These are phyloP conservation scores for Mimas tiliae DNA, from an alignment of 2,888 invertebrate species.

Conservation along the genomic window DNA sequence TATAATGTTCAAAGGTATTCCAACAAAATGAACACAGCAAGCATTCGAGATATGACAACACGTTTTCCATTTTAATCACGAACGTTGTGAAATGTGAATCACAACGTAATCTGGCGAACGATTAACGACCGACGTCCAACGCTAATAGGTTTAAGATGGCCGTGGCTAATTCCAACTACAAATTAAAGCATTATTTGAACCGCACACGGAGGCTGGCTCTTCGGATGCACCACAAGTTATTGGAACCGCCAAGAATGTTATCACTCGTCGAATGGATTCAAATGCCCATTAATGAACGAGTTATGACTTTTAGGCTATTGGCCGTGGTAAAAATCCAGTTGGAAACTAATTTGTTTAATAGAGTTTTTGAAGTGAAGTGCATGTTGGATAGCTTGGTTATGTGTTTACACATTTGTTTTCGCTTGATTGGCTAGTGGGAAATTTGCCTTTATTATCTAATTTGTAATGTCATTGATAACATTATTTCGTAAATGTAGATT, in stretches of 20 bases:
- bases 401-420: not conserved
- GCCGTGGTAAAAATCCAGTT: slow-evolving; percentile 23
- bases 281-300: slow-evolving; percentile 23
- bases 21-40: slow-evolving; percentile 3
- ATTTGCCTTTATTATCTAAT: not conserved
- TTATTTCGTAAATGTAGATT: no score
- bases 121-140: slow-evolving; percentile 57
- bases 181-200: slow-evolving; percentile 65
- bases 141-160: slow-evolving; percentile 67
- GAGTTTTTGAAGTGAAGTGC: not conserved
- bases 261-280: slow-evolving; percentile 20
- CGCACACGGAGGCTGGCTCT: slow-evolving; percentile 55
- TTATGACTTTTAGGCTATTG: slow-evolving; percentile 20
- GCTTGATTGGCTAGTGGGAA: not conserved
- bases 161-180: slow-evolving; percentile 63
- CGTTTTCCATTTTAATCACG: slow-evolving; percentile 34
- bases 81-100: slow-evolving; percentile 52
- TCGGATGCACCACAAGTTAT: slow-evolving; percentile 13
- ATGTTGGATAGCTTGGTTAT: not conserved
- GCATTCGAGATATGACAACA: slow-evolving; percentile 32
- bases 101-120: slow-evolving; percentile 55
- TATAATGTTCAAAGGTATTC: not conserved
- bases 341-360: slow-evolving; percentile 11
- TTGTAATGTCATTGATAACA: not conserved
- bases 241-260: slow-evolving; percentile 24